Conservation (phyloP, 2,113 vertebrate species). For the Ceyx melanurus region DNA sequence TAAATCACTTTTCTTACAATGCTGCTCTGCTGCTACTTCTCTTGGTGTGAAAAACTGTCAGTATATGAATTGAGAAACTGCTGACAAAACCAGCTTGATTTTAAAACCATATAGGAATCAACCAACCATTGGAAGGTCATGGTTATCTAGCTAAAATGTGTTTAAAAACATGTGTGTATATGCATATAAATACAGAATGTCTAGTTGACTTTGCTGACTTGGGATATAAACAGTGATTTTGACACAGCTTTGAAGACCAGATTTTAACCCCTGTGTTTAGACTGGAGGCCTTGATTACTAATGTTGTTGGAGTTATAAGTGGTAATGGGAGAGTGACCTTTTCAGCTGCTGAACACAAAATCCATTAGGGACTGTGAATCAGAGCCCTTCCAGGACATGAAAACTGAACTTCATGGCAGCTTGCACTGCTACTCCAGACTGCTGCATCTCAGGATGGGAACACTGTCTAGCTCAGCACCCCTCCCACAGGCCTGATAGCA, state of each 20-base stretch:
- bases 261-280: not conserved
- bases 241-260: not conserved
- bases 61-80: not conserved
- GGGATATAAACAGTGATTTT: not conserved
- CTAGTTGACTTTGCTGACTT: not conserved
- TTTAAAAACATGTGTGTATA: not conserved
- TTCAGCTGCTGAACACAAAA: not conserved
- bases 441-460: not conserved
- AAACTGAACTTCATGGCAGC: not conserved
- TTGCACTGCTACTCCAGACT: not conserved
- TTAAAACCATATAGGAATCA: not conserved
- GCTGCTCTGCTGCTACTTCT: not conserved
- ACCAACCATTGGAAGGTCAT: not conserved
- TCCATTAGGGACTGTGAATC: not conserved
- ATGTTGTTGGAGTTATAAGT: not conserved
- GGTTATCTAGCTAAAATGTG: not conserved
- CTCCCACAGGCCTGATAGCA: not conserved
- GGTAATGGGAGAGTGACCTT: not conserved
- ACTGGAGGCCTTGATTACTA: not conserved
- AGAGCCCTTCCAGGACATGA: not conserved
- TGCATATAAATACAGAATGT: not conserved
- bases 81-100: not conserved
- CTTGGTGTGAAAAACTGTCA: not conserved
- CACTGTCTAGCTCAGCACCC: not conserved
- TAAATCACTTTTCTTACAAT: conserved; percentile 22